phyloP scores from a whole-genome alignment of 1,140 invertebrate genomes.

The Penaeus vannamei region DNA sequence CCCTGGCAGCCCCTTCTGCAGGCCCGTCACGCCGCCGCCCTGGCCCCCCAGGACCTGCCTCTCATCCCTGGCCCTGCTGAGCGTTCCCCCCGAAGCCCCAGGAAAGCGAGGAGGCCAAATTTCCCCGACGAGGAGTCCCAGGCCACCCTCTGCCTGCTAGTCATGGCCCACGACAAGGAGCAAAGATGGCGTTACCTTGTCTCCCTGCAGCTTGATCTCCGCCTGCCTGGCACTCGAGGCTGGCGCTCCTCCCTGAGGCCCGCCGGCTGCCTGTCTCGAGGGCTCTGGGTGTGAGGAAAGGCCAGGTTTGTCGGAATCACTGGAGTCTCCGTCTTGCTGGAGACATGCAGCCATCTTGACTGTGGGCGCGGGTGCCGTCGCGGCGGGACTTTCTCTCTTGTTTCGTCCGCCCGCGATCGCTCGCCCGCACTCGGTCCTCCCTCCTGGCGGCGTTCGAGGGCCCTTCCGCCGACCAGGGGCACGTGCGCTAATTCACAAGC shows the following conservation, averaged over 20 bases:
- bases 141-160: slow-evolving; percentile 31
- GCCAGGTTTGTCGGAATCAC: slow-evolving; percentile 47
- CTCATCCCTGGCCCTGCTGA: too few relatives aligned
- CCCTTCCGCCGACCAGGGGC: too few relatives aligned
- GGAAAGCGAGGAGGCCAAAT: too few relatives aligned
- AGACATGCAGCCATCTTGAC: slow-evolving; percentile 65
- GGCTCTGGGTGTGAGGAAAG: slow-evolving; percentile 35
- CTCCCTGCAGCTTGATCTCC: slow-evolving; percentile 54
- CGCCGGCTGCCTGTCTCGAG: slow-evolving; percentile 44
- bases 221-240: slow-evolving; percentile 45
- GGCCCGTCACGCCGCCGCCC: too few relatives aligned
- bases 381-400: slow-evolving; percentile 1
- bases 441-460: neutral
- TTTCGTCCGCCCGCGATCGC: slow-evolving; percentile 1
- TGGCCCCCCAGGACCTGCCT: too few relatives aligned
- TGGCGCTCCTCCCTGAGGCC: slow-evolving; percentile 23
- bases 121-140: neutral
- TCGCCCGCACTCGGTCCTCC: neutral
- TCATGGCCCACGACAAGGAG: slow-evolving; percentile 53
- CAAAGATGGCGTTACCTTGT: slow-evolving; percentile 48
- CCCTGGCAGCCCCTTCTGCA: too few relatives aligned
- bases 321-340: slow-evolving; percentile 58
- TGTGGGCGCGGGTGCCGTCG: slow-evolving; percentile 53
- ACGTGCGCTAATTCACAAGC: too few relatives aligned
- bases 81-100: too few relatives aligned